A percentile compares a stretch with the other conserved stretches of the same genome.
These are phyloP conservation scores for Brachypalpus laphriformis DNA, from an alignment of 2,888 invertebrate species.

Conservation along the genomic window DNA sequence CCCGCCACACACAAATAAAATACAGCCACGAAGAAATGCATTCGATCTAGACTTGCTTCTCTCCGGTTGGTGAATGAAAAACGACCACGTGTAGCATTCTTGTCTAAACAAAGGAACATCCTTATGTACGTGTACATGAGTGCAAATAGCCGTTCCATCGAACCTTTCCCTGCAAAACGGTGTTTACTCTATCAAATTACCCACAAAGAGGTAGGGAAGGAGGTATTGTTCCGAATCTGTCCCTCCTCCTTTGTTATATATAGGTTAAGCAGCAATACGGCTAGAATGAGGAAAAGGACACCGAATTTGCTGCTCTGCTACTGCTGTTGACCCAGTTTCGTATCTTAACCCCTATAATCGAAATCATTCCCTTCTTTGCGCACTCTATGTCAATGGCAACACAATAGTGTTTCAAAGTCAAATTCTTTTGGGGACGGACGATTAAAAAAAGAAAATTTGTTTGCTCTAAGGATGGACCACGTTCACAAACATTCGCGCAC, in stretches of 20 bases:
- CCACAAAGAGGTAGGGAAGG: constrained; percentile 31
- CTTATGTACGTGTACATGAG: constrained; percentile 16
- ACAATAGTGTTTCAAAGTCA: constrained; percentile 72
- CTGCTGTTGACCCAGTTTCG: constrained; percentile 62
- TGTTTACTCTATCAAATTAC: constrained; percentile 69
- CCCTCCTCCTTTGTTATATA: constrained; percentile 9
- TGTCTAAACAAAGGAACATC: constrained; percentile 47
- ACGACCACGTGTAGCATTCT: constrained; percentile 65
- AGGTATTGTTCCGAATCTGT: neutral
- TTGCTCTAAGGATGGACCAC: constrained; percentile 21
- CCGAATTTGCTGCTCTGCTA: constrained; percentile 35
- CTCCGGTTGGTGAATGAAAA: constrained; percentile 1
- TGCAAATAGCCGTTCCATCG: constrained; percentile 43
- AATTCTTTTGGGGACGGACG: constrained; percentile 58
- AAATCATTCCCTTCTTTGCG: constrained; percentile 50
- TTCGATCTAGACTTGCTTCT: neutral
- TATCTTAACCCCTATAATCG: constrained; percentile 49
- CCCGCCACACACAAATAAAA: neutral
- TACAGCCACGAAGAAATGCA: constrained; percentile 41
- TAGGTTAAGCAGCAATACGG: constrained; percentile 44
- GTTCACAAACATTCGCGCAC: constrained; percentile 34
- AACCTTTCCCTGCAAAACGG: constrained; percentile 39
- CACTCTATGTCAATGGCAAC: constrained; percentile 71
- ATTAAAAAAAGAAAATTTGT: constrained; percentile 23
- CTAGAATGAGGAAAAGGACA: constrained; percentile 50